Conservation (phyloP, 2,888 invertebrate genomes). For the Rhingia campestris region DNA sequence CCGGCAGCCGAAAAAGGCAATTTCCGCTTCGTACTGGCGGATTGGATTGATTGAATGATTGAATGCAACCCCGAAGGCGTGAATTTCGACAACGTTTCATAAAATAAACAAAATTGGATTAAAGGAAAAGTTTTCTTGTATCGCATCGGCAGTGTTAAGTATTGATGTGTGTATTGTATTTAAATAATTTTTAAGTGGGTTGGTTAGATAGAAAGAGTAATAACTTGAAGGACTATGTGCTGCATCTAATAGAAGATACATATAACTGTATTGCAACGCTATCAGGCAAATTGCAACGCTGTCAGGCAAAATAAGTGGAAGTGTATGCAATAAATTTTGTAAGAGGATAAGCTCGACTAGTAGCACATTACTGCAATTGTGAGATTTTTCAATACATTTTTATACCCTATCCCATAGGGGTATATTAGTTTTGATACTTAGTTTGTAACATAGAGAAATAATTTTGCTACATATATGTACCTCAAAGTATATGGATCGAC, state of each 20-base stretch:
- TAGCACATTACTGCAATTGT: too few relatives aligned
- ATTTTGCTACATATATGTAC: too few relatives aligned
- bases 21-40: constrained; percentile 45
- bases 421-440: too few relatives aligned
- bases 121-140: constrained; percentile 20
- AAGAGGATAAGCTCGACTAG: too few relatives aligned
- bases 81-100: constrained; percentile 34
- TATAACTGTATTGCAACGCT: neutral
- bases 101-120: constrained; percentile 40
- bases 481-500: too few relatives aligned
- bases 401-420: too few relatives aligned
- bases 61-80: constrained; percentile 51
- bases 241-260: neutral
- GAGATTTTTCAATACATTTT: too few relatives aligned
- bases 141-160: neutral
- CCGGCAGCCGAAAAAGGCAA: constrained; percentile 43
- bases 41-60: constrained; percentile 59
- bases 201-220: neutral
- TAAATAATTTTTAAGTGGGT: neutral
- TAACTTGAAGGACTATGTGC: neutral
- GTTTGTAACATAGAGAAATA: too few relatives aligned
- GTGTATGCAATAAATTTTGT: neutral
- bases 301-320: neutral
- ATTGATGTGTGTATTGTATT: neutral
- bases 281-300: neutral